Evolutionary conservation across 92 coral and sea anemone species (phyloP).

Genomic region (Virgularia gustaviana): DNA sequence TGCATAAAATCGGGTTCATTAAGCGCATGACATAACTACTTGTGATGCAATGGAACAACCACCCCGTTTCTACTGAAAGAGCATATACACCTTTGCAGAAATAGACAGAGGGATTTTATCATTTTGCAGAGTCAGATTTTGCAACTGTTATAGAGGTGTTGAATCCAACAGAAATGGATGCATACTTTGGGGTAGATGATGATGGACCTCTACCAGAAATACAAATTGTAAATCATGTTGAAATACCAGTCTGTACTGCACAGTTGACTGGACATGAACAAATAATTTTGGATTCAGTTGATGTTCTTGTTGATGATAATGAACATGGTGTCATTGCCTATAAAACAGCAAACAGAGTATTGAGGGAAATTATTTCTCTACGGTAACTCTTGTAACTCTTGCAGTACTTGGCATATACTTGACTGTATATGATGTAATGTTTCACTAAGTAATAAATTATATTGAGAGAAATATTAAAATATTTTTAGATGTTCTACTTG

Average conservation of each 20-base stretch:
- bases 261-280: constrained; percentile 4
- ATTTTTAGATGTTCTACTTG: too few species aligned
- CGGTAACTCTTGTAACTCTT: neutral
- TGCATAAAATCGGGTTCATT: too few species aligned
- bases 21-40: too few species aligned
- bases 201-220: constrained; percentile 50
- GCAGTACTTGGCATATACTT: neutral
- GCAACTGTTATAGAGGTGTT: constrained; percentile 40
- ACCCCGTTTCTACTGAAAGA: constrained; percentile 33
- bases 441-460: too few species aligned
- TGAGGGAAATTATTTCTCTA: neutral
- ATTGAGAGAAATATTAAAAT: too few species aligned
- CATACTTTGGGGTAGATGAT: constrained; percentile 55
- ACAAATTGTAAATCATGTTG: constrained; percentile 57
- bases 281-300: neutral
- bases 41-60: constrained; percentile 60
- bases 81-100: constrained; percentile 38
- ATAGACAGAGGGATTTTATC: constrained; percentile 51
- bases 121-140: constrained; percentile 43
- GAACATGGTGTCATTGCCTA: constrained; percentile 21
- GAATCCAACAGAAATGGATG: constrained; percentile 31
- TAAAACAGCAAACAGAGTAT: neutral
- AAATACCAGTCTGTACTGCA: constrained; percentile 41
- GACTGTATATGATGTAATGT: neutral
- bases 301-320: constrained; percentile 27